phyloP scores from a whole-genome alignment of 2,888 invertebrate genomes.

The Liposcelis brunnea region DNA sequence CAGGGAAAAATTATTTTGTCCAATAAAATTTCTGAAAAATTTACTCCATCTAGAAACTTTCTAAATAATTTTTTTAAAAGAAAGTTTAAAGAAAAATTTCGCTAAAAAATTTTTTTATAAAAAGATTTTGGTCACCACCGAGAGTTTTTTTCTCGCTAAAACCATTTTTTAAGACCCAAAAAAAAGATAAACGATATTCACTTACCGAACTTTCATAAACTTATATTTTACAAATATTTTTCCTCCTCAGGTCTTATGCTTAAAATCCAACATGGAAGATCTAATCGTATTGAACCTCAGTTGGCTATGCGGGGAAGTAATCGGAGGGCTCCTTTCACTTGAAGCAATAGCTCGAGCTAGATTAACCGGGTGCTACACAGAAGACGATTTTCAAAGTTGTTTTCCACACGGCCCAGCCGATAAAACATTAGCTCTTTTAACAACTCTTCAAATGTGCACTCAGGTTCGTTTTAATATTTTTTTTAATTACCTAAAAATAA shows the following conservation, averaged over 20 bases:
- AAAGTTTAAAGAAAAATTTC: too few species aligned
- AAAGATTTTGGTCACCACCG: too few species aligned
- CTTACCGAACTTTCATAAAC: too few species aligned
- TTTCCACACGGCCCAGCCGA: slow-evolving; percentile 51
- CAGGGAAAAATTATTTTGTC: too few species aligned
- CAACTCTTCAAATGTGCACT: slow-evolving; percentile 51
- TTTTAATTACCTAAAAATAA: not conserved
- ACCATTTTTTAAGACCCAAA: too few species aligned
- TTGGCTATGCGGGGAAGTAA: slow-evolving; percentile 48
- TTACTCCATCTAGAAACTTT: too few species aligned
- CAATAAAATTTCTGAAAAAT: too few species aligned
- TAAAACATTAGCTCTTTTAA: slow-evolving; percentile 47
- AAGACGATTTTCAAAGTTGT: slow-evolving; percentile 53
- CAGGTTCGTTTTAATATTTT: slow-evolving; percentile 25
- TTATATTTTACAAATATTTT: too few species aligned
- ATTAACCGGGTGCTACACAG: slow-evolving; percentile 49
- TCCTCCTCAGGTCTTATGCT: slow-evolving; percentile 33
- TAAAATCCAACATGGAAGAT: slow-evolving; percentile 35
- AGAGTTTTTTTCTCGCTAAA: too few species aligned
- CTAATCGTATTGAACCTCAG: slow-evolving; percentile 45
- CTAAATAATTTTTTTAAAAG: too few species aligned
- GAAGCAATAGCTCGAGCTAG: slow-evolving; percentile 34
- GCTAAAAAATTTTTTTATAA: too few species aligned
- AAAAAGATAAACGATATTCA: too few species aligned
- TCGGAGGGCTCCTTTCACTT: slow-evolving; percentile 44